A percentile compares a stretch with the other conserved stretches of the same genome.
phyloP scores from a whole-genome alignment of 2,888 invertebrate genomes.

The Fragum sueziense region DNA sequence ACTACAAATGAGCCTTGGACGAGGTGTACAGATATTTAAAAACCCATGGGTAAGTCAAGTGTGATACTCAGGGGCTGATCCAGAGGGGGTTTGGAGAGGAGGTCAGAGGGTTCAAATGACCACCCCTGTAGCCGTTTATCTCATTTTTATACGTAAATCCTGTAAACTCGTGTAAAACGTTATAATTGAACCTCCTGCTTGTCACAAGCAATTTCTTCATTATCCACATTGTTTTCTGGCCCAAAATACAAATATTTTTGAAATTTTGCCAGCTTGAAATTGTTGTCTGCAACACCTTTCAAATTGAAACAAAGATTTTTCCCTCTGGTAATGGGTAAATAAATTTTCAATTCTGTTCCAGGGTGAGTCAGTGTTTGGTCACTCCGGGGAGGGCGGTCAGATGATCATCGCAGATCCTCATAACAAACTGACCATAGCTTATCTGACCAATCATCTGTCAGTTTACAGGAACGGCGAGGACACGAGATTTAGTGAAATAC shows the following conservation, averaged over 20 bases:
- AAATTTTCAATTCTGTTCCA: no score
- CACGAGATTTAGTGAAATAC: slow-evolving; percentile 55
- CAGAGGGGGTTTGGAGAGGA: not conserved
- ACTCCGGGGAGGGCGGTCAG: slow-evolving; percentile 82
- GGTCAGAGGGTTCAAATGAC: not conserved
- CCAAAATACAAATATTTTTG: no score
- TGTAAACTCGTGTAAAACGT: no score
- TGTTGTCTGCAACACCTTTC: no score
- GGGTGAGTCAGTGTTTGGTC: slow-evolving; percentile 71
- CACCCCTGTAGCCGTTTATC: no score
- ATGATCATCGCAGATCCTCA: slow-evolving; percentile 78
- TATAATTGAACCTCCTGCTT: no score
- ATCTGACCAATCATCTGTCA: slow-evolving; percentile 78
- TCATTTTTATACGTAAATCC: no score
- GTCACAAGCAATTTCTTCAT: no score
- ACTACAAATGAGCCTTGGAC: slow-evolving; percentile 25
- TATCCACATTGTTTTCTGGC: no score
- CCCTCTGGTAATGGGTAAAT: no score
- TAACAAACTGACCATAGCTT: slow-evolving; percentile 79
- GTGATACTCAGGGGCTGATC: not conserved
- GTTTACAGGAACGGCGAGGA: slow-evolving; percentile 55
- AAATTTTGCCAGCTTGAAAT: no score
- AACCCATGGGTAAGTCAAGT: slow-evolving; percentile 49
- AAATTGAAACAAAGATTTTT: no score
- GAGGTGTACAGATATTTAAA: slow-evolving; percentile 46